Conservation (phyloP, 2,797 vertebrate species). For the Gallinago nigripennis region DNA sequence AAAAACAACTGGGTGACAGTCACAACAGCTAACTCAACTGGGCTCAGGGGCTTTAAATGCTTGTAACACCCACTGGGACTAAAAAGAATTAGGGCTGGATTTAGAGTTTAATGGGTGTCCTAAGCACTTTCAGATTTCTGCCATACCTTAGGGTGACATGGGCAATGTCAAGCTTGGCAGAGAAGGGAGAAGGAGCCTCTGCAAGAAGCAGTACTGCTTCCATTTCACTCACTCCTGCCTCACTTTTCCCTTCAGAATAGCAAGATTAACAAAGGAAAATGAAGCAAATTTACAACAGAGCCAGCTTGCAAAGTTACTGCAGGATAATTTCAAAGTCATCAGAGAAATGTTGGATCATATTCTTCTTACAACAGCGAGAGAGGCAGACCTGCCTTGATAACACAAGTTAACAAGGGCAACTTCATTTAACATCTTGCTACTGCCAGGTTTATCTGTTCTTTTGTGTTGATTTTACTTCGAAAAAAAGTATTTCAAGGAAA, state of each 20-base stretch:
- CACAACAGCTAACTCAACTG: background rate
- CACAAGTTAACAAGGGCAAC: background rate
- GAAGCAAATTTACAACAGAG: background rate
- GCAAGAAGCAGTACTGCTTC: background rate
- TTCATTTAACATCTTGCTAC: background rate
- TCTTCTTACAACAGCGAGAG: background rate
- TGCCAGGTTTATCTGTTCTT: background rate
- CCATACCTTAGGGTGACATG: rapidly evolving
- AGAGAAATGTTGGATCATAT: rapidly evolving
- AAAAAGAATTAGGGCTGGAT: background rate
- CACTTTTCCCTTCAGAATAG: background rate
- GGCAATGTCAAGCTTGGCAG: background rate
- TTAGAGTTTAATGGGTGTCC: background rate
- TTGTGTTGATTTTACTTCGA: background rate
- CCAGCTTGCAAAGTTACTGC: background rate
- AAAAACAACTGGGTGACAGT: background rate
- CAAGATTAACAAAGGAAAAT: background rate
- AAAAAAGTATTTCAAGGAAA: background rate
- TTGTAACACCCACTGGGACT: background rate
- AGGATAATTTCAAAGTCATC: background rate
- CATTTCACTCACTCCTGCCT: background rate
- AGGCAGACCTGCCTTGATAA: background rate
- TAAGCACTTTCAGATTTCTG: background rate
- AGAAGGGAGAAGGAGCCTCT: background rate
- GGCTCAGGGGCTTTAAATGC: background rate